A percentile compares a stretch with the other conserved stretches of the same genome.
Conservation (phyloP, 2,888 invertebrate species). For the Laspeyria flexula region DNA sequence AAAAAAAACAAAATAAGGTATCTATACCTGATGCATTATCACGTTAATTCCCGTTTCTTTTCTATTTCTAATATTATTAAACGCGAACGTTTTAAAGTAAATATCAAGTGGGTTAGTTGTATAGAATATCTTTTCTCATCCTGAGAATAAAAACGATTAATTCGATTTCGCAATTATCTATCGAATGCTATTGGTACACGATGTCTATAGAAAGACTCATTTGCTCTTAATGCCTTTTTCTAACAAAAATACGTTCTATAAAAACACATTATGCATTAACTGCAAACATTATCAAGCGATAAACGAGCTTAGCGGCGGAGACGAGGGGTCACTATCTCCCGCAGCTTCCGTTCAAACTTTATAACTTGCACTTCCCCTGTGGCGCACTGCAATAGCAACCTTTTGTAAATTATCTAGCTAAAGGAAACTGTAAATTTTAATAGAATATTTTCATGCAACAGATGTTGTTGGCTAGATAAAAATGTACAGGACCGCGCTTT, state of each 20-base stretch:
- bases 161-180: too few species aligned
- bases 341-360: conserved; percentile 47
- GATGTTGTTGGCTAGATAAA: not conserved
- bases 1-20: too few species aligned
- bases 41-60: too few species aligned
- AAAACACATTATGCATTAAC: conserved; percentile 18
- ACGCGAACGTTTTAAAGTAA: too few species aligned
- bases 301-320: conserved; percentile 33
- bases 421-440: conserved; percentile 15
- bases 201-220: too few species aligned
- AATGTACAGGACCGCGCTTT: not conserved
- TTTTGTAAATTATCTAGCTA: conserved; percentile 22
- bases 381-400: conserved; percentile 15
- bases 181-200: too few species aligned
- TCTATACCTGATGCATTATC: too few species aligned
- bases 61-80: too few species aligned
- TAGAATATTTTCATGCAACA: conserved; percentile 1
- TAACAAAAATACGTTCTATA: conserved; percentile 20
- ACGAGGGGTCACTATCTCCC: conserved; percentile 45
- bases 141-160: too few species aligned
- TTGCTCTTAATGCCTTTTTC: too few species aligned
- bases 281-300: conserved; percentile 27
- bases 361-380: conserved; percentile 46
- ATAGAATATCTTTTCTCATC: too few species aligned
- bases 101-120: too few species aligned